Evolutionary conservation across 2,113 vertebrate genomes (phyloP).

Genomic region (Dasyornis broadbenti): DNA sequence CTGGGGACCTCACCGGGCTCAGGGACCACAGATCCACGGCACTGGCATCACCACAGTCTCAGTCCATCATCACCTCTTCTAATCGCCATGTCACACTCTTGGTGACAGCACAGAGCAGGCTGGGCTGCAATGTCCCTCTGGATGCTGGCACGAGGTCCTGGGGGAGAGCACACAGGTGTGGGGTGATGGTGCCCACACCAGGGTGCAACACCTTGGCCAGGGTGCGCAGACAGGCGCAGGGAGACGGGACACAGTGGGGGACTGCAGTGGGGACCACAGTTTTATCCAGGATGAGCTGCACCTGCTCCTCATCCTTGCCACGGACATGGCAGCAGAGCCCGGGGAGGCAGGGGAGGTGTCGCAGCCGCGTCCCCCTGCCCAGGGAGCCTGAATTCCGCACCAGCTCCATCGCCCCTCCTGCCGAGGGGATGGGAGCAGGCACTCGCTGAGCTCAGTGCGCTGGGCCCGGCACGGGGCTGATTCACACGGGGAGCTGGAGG

Average conservation of each 20-base stretch:
- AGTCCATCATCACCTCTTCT: background rate
- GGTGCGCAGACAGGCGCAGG: rapidly evolving
- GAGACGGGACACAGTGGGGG: background rate
- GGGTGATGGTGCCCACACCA: rapidly evolving
- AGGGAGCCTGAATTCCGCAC: rapidly evolving
- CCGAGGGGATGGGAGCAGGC: background rate
- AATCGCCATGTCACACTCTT: background rate
- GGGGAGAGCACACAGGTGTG: rapidly evolving
- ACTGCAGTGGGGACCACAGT: background rate
- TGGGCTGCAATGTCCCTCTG: background rate
- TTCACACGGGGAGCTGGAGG: background rate
- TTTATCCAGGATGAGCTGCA: rapidly evolving
- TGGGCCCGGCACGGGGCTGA: background rate
- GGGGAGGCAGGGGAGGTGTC: background rate
- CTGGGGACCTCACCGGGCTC: background rate
- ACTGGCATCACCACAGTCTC: background rate
- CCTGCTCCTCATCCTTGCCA: rapidly evolving
- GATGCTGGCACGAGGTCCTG: background rate
- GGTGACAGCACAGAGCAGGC: background rate
- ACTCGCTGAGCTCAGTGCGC: rapidly evolving
- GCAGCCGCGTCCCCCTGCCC: background rate
- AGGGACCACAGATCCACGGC: rapidly evolving
- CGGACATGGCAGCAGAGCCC: rapidly evolving
- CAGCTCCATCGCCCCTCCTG: rapidly evolving
- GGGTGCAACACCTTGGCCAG: background rate